Evolutionary conservation across 2,888 invertebrate genomes (phyloP), one percentile per base, ranked within the genome.

Genomic region (Mesopsocus fuscifrons): DNA sequence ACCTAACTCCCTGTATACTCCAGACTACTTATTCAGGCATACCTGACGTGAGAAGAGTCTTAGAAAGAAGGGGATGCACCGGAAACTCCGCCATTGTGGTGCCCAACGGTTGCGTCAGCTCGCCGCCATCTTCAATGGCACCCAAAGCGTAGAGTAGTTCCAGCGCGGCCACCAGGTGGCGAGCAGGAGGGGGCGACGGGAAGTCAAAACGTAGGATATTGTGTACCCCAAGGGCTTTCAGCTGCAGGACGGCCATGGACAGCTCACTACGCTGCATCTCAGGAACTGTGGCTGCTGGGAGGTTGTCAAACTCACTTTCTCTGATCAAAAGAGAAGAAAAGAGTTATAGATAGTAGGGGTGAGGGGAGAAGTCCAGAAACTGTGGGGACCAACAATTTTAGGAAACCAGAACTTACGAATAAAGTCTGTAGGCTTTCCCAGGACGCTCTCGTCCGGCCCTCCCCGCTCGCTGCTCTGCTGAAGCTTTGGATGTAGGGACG

Each of bases 181-280:
- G 76, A 0, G 91, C 82, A 0, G 97, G 94, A 0, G 95, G 95
- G 1, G 91, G 79, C 0, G 84, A 83, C 0, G 92, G 84, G 60
- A 95, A 95, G 54, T 85, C 74, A 59, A 98, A 98, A 57, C 73
- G 72, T 1, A 94, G 61, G 17, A 98, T 71, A 56, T 97, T 95
- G 49, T 83, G 75, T 43, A 98, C 87, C 1, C 97, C 97, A 1
- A 98, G 61, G 0, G 95, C 92, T 60, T 95, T 95, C 15, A 98
- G 58, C 57, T 89, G 89, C 13, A 98, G 61, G 15, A 97, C 68
- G 2, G 85, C 78, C 1, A 78, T 71, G 0, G 88, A 77, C 41
- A 98, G 65, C 54, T 92, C 88, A 38, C 80, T 79, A 8, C 98
- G 63, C 49, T 85, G 82, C 72, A 98, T 88, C 66, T 98, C 97